Base-by-base conservation (phyloP, 2,113 vertebrate genomes). In the Semnornis frantzii region DNA sequence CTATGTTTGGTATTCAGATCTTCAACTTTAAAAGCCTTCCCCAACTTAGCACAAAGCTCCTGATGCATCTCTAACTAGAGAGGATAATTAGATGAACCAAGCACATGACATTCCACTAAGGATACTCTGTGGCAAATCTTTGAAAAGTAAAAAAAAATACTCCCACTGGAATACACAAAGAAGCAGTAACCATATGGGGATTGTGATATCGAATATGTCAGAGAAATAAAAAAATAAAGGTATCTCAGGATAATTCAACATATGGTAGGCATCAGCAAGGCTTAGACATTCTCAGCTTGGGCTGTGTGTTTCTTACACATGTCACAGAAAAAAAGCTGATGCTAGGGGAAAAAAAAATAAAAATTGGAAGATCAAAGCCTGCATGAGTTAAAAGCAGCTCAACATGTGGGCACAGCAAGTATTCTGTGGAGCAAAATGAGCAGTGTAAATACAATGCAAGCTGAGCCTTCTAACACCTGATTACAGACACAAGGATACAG, bases 141-240 rank as follows among this genome's bases (percentile, higher is more conserved):
- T 82, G 91, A 94, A 96, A 94, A 91, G 95, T 85, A 92, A 68
- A 90, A 95, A 95, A 57, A 90, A 44, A 83, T 94, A 93, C 44
- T 93, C 91, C 83, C 84, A 44, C 85, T 44, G 70, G 89, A 95
- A 93, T 82, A 94, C 55, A 91, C 57, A 94, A 91, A 90, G 77
- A 73, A 91, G 52, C 75, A 92, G 85, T 79, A 96, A 93, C 94
- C 95, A 94, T 96, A 97, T 88, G 92, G 93, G 93, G 78, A 92
- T 93, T 93, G 81, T 95, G 93, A 90, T 87, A 65, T 34, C 87
- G 94, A 80, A 93, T 96, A 69, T 91, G 94, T 93, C 83, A 94
- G 60, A 89, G 57, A 94, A 94, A 95, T 94, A 52, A 94, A 81
- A 90, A 94, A 90, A 42, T 15, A 92, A 89, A 87, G 62, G 5